Evolutionary conservation across 2,113 vertebrate species (phyloP).

Genomic region (Xiphophorus couchianus): DNA sequence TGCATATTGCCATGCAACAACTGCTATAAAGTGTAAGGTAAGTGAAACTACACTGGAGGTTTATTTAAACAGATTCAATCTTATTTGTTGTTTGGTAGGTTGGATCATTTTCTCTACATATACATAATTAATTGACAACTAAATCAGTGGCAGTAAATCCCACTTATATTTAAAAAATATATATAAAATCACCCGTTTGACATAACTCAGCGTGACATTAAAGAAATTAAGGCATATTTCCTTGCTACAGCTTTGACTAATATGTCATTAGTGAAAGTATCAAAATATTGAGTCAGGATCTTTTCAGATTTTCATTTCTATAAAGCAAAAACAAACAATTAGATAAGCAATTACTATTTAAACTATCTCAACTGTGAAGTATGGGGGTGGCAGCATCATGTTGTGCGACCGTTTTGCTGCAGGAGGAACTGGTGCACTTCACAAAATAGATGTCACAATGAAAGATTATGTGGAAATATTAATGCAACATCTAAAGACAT

Average conservation of each 20-base stretch:
- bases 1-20: neutral
- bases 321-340: neutral
- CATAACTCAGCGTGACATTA: neutral
- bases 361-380: neutral
- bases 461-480: too few species aligned
- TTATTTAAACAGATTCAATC: neutral
- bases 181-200: neutral
- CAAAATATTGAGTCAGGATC: neutral
- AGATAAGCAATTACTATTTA: neutral
- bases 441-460: too few species aligned
- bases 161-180: neutral
- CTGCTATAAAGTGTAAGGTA: neutral
- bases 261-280: neutral
- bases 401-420: too few species aligned
- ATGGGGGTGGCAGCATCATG: too few species aligned
- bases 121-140: neutral
- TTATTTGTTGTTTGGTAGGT: neutral
- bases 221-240: neutral
- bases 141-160: neutral
- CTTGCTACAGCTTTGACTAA: neutral
- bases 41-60: neutral
- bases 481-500: too few species aligned
- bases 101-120: neutral
- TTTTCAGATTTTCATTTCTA: neutral
- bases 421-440: too few species aligned